Percentiles rank a stretch among this genome's conserved stretches.
phyloP scores from a whole-genome alignment of 2,113 vertebrate genomes.

The Malurus melanocephalus region DNA sequence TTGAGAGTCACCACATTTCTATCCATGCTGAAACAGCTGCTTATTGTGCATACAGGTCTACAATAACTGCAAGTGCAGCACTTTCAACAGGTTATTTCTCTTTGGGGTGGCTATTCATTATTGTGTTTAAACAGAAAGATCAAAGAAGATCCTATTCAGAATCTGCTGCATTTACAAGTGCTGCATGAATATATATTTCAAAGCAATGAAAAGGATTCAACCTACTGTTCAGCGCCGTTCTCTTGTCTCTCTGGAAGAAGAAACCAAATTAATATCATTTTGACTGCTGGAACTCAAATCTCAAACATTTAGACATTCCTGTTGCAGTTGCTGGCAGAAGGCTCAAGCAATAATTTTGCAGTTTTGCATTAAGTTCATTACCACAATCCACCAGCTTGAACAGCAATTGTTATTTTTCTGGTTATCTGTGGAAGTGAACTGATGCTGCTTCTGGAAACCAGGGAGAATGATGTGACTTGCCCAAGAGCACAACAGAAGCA shows the following conservation, averaged over 20 bases:
- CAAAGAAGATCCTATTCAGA: background rate
- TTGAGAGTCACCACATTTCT: background rate
- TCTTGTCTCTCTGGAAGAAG: conserved; percentile 69
- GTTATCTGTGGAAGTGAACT: background rate
- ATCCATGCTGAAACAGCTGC: background rate
- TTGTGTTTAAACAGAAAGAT: background rate
- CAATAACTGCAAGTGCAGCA: background rate
- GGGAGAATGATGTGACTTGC: background rate
- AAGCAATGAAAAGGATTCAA: conserved; percentile 9
- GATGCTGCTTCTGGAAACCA: background rate
- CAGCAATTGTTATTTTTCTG: background rate
- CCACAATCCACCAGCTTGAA: background rate
- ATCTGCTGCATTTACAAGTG: background rate
- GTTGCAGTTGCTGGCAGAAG: background rate
- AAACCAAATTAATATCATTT: background rate
- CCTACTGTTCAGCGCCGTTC: conserved; percentile 75
- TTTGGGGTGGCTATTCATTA: background rate
- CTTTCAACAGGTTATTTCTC: background rate
- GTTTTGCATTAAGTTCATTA: background rate
- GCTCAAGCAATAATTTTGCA: background rate
- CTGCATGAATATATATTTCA: background rate
- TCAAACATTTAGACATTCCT: background rate
- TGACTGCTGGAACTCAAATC: background rate
- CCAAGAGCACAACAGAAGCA: background rate
- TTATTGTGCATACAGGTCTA: background rate